A percentile compares a stretch with the other conserved stretches of the same genome.
Conservation (phyloP, 2,797 vertebrate species). For the Sebastes kiyomatsui region DNA sequence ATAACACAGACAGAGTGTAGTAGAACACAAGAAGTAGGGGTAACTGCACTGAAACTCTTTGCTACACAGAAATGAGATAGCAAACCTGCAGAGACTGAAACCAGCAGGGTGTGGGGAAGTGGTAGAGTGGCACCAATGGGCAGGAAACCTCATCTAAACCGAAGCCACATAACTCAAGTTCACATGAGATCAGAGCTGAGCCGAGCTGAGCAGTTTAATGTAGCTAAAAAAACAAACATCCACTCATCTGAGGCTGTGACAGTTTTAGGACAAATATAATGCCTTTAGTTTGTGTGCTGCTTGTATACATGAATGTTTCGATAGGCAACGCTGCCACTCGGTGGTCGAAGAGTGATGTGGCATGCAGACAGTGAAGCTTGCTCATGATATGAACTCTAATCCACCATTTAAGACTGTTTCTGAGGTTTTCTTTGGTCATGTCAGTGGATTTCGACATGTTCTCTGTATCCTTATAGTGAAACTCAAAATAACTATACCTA, state of each 20-base stretch:
- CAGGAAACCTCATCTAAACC: constrained; percentile 30
- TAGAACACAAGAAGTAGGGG: not conserved
- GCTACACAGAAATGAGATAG: not conserved
- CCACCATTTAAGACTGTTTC: not conserved
- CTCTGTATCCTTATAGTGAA: not conserved
- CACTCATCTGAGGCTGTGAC: not conserved
- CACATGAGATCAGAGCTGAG: not conserved
- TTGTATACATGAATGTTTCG: rapidly evolving
- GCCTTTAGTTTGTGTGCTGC: not conserved
- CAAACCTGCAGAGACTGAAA: not conserved
- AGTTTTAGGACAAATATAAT: not conserved
- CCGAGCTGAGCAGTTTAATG: not conserved
- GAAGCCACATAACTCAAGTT: not conserved
- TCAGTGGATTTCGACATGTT: not conserved
- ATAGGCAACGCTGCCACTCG: constrained; percentile 3
- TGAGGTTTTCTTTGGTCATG: not conserved
- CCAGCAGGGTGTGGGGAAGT: not conserved
- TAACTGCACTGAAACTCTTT: not conserved
- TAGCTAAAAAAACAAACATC: not conserved
- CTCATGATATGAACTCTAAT: not conserved
- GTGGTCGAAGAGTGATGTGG: not conserved
- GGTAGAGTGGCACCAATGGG: rapidly evolving
- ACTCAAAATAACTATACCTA: not conserved
- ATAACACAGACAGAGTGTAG: no score
- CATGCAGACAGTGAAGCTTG: not conserved